Conservation (phyloP, 92 coral and sea anemone species). For the Parazoanthus darwini region DNA sequence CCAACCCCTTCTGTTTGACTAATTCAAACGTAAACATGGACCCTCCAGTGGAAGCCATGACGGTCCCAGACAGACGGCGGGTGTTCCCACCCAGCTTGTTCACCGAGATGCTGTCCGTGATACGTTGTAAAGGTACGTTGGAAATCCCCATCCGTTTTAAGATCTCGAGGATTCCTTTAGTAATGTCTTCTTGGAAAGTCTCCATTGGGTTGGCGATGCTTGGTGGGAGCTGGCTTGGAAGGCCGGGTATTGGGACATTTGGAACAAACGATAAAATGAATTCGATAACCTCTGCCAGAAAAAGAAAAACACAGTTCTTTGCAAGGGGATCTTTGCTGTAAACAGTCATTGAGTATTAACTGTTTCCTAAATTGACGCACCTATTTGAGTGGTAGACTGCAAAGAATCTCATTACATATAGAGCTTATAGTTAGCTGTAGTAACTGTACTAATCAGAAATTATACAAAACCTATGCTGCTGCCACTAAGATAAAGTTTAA, state of each 20-base stretch:
- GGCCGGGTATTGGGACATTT: slow-evolving; percentile 33
- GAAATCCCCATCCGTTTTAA: slow-evolving; percentile 31
- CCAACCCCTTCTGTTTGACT: slow-evolving; percentile 38
- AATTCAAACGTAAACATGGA: slow-evolving; percentile 29
- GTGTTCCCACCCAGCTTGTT: slow-evolving; percentile 27
- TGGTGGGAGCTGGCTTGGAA: slow-evolving; percentile 37
- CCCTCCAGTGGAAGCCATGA: slow-evolving; percentile 14
- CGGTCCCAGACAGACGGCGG: slow-evolving; percentile 10
- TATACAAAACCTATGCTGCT: too few relatives aligned
- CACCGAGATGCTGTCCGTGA: background rate
- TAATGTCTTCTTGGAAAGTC: slow-evolving; percentile 32
- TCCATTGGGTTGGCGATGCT: slow-evolving; percentile 15
- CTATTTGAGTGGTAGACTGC: too few relatives aligned
- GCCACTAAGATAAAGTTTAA: too few relatives aligned
- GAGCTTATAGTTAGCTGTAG: too few relatives aligned
- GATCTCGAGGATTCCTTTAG: slow-evolving; percentile 33
- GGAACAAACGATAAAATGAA: slow-evolving; percentile 32
- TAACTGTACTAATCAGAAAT: too few relatives aligned
- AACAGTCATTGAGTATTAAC: too few relatives aligned
- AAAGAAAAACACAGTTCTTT: background rate
- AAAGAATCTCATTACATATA: too few relatives aligned
- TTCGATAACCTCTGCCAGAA: slow-evolving; percentile 30
- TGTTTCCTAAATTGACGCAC: too few relatives aligned
- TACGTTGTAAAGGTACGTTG: slow-evolving; percentile 35
- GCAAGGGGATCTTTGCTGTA: background rate